Percentiles rank a stretch among this genome's conserved stretches.
Conservation (phyloP, 2,888 invertebrate species). For the Lasioglossum figueresi region DNA sequence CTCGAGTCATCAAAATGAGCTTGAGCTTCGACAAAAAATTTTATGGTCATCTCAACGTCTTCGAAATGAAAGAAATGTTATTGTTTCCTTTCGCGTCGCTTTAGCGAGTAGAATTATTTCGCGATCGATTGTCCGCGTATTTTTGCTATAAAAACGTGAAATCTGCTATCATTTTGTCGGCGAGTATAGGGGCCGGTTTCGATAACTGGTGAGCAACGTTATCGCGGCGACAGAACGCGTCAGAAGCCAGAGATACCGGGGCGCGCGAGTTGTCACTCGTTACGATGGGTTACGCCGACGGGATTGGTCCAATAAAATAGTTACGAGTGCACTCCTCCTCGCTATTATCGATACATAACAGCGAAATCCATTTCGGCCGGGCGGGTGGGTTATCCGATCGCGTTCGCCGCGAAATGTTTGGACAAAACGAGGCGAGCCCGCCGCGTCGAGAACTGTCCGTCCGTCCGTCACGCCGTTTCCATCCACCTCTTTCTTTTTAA, state of each 20-base stretch:
- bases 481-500: conserved; percentile 3
- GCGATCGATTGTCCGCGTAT: no score
- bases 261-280: conserved; percentile 48
- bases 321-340: conserved; percentile 31
- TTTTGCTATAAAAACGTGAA: background rate
- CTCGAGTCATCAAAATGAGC: no score
- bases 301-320: conserved; percentile 65
- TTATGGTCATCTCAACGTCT: no score
- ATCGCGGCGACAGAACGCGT: conserved; percentile 49
- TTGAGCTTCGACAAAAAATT: no score
- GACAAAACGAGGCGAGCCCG: conserved; percentile 15
- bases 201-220: conserved; percentile 40
- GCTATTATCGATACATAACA: conserved; percentile 60
- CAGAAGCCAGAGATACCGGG: conserved; percentile 31
- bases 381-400: background rate
- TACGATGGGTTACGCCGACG: conserved; percentile 46
- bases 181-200: background rate
- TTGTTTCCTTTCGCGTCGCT: no score
- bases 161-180: background rate
- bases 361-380: conserved; percentile 45
- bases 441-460: conserved; percentile 4
- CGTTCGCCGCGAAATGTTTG: conserved; percentile 11
- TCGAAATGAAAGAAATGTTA: no score
- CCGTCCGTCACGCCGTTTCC: conserved; percentile 2
- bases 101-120: no score